Evolutionary conservation across 1,140 invertebrate species (phyloP).

Genomic region (Leptinotarsa undecemlineata): DNA sequence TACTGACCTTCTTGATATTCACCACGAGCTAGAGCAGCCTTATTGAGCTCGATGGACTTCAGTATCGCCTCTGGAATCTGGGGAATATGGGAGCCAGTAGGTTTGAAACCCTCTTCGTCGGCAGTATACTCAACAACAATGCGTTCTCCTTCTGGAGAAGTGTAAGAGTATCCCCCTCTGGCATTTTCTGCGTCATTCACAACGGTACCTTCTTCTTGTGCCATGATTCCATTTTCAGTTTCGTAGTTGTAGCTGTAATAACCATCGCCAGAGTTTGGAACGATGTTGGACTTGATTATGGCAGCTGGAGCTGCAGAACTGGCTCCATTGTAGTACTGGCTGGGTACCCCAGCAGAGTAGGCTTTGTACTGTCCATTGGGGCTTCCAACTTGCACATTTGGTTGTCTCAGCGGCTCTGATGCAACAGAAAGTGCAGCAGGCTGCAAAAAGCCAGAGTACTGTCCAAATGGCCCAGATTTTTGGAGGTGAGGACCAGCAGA

Average conservation of each 20-base stretch:
- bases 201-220: slow-evolving; percentile 58
- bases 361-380: no score
- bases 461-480: not conserved
- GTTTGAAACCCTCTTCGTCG: slow-evolving; percentile 62
- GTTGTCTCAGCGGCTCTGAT: no score
- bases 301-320: slow-evolving; percentile 52
- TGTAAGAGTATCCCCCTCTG: slow-evolving; percentile 62
- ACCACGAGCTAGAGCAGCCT: slow-evolving; percentile 45
- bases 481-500: not conserved
- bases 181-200: slow-evolving; percentile 43
- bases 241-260: slow-evolving; percentile 63
- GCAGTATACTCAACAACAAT: slow-evolving; percentile 62
- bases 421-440: not conserved
- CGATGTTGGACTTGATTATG: slow-evolving; percentile 48
- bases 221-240: slow-evolving; percentile 63
- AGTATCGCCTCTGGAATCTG: slow-evolving; percentile 58
- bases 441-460: not conserved
- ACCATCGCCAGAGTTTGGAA: slow-evolving; percentile 32
- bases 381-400: no score
- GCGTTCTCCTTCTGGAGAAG: slow-evolving; percentile 60
- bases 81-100: slow-evolving; percentile 58
- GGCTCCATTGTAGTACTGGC: slow-evolving; percentile 23
- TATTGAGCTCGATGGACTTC: slow-evolving; percentile 57
- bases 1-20: slow-evolving; percentile 39
- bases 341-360: slow-evolving; percentile 9